phyloP scores from a whole-genome alignment of 2,113 vertebrate species.

The Hirundichthys speculiger region DNA sequence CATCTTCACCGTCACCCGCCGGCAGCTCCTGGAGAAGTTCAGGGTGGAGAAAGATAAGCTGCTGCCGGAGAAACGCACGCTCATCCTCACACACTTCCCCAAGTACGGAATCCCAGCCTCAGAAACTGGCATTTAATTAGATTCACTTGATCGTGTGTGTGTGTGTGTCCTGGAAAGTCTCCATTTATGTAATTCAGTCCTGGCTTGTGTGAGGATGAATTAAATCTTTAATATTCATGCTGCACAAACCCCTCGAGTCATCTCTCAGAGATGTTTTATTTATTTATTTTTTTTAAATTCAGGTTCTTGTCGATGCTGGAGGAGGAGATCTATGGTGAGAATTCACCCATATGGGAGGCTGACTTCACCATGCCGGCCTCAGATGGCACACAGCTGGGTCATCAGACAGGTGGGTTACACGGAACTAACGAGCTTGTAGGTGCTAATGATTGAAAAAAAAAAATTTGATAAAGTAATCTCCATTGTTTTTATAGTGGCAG shows the following conservation, averaged over 20 bases:
- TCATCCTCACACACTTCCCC: constrained; percentile 98
- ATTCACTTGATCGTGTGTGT: not conserved
- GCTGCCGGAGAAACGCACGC: constrained; percentile 94
- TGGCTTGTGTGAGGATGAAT: too few relatives aligned
- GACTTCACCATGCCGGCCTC: constrained; percentile 93
- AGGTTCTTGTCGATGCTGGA: constrained; percentile 99
- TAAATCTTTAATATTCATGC: too few relatives aligned
- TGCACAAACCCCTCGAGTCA: not conserved
- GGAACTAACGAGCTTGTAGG: too few relatives aligned
- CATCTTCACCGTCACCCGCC: constrained; percentile 95
- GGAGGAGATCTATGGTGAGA: constrained; percentile 97
- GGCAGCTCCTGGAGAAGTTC: constrained; percentile 98
- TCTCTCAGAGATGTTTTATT: not conserved
- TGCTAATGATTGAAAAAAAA: too few relatives aligned
- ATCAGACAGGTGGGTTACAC: constrained; percentile 91
- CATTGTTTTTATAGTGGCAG: too few relatives aligned
- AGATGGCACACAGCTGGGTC: constrained; percentile 89
- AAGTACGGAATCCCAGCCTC: constrained; percentile 82
- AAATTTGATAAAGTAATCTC: too few relatives aligned
- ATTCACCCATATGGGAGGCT: constrained; percentile 96
- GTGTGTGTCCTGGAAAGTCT: not conserved
- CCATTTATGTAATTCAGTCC: too few relatives aligned
- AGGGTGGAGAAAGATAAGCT: constrained; percentile 98
- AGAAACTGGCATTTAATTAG: not conserved
- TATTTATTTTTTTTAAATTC: constrained; percentile 19